A percentile compares a stretch with the other conserved stretches of the same genome.
phyloP scores from a whole-genome alignment of 2,888 invertebrate species.

The Minunthozetes semirufus region DNA sequence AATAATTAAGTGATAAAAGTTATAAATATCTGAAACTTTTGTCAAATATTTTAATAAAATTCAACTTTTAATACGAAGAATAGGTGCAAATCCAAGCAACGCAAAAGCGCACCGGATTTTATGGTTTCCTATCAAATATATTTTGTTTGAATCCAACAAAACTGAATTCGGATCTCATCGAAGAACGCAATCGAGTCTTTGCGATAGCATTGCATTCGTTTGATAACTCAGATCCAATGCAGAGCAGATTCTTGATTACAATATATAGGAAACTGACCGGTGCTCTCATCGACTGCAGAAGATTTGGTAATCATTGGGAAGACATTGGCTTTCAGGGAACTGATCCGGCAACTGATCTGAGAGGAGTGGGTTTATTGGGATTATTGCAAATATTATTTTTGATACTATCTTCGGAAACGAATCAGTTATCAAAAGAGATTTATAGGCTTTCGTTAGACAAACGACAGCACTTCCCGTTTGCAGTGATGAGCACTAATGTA shows the following conservation, averaged over 20 bases:
- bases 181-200: constrained; percentile 50
- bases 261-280: constrained; percentile 51
- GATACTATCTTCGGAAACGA: constrained; percentile 44
- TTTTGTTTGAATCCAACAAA: constrained; percentile 51
- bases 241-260: constrained; percentile 51
- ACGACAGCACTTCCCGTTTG: constrained; percentile 54
- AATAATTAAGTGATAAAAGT: too few species aligned
- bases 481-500: constrained; percentile 54
- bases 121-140: constrained; percentile 43
- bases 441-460: constrained; percentile 51
- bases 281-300: constrained; percentile 49
- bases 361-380: constrained; percentile 53
- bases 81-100: constrained; percentile 38
- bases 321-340: constrained; percentile 54
- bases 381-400: constrained; percentile 52
- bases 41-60: too few species aligned
- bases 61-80: too few species aligned
- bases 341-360: constrained; percentile 55
- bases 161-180: constrained; percentile 46
- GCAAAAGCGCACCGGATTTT: constrained; percentile 38
- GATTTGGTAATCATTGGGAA: constrained; percentile 55
- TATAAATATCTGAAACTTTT: background rate
- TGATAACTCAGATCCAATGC: constrained; percentile 49
- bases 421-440: constrained; percentile 48
- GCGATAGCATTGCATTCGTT: constrained; percentile 51